phyloP scores from a whole-genome alignment of 2,797 vertebrate species.

The Sebastes dallii region DNA sequence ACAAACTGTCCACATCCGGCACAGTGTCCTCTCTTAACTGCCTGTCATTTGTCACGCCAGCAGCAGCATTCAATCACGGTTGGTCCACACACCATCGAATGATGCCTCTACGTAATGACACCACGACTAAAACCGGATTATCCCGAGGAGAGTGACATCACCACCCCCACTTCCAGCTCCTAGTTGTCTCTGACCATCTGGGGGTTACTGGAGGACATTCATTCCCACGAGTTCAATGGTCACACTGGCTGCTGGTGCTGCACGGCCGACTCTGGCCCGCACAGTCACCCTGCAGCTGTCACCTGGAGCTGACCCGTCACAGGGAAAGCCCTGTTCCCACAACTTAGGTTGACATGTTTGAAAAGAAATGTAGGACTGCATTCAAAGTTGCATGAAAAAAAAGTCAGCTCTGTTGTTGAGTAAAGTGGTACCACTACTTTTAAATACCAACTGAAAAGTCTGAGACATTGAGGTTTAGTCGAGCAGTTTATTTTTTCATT shows the following conservation, averaged over 20 bases:
- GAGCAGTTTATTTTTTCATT: conserved; percentile 61
- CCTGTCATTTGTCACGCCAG: conserved; percentile 32
- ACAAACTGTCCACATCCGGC: background rate
- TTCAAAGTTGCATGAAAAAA: background rate
- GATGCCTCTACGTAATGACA: conserved; percentile 76
- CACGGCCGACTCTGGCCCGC: conserved; percentile 38
- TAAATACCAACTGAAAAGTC: background rate
- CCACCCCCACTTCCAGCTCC: conserved; percentile 8
- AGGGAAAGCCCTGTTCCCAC: conserved; percentile 65
- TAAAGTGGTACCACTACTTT: background rate
- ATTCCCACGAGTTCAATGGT: conserved; percentile 69
- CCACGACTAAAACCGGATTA: conserved; percentile 78
- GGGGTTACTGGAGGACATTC: conserved; percentile 86
- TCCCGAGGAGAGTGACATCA: conserved; percentile 62
- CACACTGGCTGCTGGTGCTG: conserved; percentile 47
- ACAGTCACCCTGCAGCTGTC: conserved; percentile 74
- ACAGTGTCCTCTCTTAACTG: background rate
- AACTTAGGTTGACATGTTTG: background rate
- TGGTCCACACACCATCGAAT: conserved; percentile 73
- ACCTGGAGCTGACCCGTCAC: conserved; percentile 66
- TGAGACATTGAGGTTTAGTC: conserved; percentile 20
- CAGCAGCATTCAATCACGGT: conserved; percentile 54
- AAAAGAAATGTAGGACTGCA: conserved; percentile 12
- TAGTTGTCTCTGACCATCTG: conserved; percentile 52
- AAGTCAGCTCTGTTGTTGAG: background rate